Conservation (phyloP, 2,113 vertebrate genomes). For the Microtus montanus region DNA sequence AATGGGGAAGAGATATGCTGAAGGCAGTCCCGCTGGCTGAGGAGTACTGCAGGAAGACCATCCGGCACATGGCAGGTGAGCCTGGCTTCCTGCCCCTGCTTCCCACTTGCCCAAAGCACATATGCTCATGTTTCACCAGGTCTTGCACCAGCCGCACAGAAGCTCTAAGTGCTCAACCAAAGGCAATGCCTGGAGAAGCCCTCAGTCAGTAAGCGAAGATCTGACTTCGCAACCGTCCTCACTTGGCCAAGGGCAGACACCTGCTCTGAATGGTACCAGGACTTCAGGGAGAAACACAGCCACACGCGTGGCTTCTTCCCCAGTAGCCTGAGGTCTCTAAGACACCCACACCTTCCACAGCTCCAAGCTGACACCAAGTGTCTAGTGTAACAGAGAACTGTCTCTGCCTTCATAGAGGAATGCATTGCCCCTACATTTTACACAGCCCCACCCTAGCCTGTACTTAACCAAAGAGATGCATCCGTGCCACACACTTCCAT, state of each 20-base stretch:
- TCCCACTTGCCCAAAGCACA: too few species aligned
- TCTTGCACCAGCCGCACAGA: background rate
- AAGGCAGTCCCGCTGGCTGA: conserved; percentile 91
- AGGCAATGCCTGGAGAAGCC: background rate
- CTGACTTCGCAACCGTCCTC: too few species aligned
- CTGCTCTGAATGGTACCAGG: background rate
- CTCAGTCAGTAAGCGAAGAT: background rate
- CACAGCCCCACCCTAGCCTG: background rate
- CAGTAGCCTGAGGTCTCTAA: background rate
- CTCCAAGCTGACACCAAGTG: background rate
- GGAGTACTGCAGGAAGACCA: conserved; percentile 96
- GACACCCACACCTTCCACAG: background rate
- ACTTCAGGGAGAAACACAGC: background rate
- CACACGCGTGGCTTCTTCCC: background rate
- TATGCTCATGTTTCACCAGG: background rate
- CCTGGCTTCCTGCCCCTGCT: background rate
- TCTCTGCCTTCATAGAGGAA: background rate
- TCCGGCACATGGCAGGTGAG: conserved; percentile 96
- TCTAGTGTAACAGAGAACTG: background rate
- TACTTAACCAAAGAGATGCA: background rate
- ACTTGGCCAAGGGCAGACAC: background rate
- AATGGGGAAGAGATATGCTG: conserved; percentile 96
- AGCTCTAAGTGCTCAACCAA: too few species aligned
- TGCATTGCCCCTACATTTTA: too few species aligned
- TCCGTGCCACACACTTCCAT: background rate